Evolutionary conservation across 2,113 vertebrate genomes (phyloP).

Genomic region (Sardina pilchardus): DNA sequence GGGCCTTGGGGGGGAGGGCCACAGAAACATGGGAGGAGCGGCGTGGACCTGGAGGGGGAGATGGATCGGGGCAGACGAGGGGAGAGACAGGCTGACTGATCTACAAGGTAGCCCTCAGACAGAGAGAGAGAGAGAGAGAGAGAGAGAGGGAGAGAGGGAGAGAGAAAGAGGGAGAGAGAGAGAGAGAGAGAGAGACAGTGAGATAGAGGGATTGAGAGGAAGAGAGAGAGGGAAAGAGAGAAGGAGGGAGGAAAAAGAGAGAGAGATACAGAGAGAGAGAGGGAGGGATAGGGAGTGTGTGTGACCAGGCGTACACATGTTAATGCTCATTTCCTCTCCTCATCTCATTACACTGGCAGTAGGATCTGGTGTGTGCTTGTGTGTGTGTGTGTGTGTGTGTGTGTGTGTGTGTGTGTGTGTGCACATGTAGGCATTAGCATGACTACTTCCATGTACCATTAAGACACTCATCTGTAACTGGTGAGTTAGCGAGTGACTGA

Average conservation of each 20-base stretch:
- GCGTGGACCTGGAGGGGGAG: neutral
- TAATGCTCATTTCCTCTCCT: constrained; percentile 11
- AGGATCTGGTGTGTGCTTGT: neutral
- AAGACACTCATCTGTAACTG: neutral
- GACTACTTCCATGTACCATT: neutral
- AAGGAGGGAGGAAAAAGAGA: neutral
- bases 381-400: constrained; percentile 25
- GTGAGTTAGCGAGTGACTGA: neutral
- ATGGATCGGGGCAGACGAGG: neutral
- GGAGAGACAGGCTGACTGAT: neutral
- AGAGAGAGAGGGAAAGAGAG: neutral
- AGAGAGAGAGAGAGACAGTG: neutral
- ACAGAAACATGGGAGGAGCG: neutral
- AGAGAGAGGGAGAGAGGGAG: neutral
- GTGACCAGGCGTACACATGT: neutral
- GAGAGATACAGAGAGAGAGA: neutral
- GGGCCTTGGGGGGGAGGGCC: neutral
- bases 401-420: neutral
- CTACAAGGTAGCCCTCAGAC: neutral
- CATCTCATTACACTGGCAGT: constrained; percentile 2
- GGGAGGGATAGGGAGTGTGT: neutral
- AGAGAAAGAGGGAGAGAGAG: neutral
- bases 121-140: neutral
- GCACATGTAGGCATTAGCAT: neutral
- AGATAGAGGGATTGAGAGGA: neutral